Evolutionary conservation across 2,113 vertebrate species (phyloP).

Genomic region (Paramormyrops kingsleyae): DNA sequence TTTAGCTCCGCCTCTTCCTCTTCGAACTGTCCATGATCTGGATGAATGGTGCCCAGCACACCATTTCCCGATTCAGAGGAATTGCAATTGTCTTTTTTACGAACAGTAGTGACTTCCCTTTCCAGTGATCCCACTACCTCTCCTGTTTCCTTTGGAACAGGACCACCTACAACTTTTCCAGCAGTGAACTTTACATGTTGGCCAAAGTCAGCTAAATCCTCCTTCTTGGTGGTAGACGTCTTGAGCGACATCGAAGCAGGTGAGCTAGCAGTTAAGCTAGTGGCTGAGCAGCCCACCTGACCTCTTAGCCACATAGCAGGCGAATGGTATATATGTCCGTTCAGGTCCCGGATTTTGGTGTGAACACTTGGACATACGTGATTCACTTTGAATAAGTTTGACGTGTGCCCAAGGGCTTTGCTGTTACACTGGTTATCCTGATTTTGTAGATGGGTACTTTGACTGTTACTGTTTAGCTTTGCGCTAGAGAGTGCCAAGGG

Average conservation of each 20-base stretch:
- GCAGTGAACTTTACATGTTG: background rate
- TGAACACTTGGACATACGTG: constrained; percentile 33
- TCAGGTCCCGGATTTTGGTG: constrained; percentile 37
- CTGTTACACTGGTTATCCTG: background rate
- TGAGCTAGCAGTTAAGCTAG: background rate
- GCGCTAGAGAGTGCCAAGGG: rapidly evolving
- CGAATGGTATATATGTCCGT: constrained; percentile 27
- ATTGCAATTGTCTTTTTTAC: background rate
- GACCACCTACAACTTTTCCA: background rate
- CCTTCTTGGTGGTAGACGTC: background rate
- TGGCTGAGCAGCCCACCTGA: background rate
- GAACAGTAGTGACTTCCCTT: background rate
- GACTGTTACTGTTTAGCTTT: background rate
- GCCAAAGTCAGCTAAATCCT: background rate
- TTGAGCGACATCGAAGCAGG: background rate
- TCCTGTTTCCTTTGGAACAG: background rate
- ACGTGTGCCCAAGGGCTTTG: background rate
- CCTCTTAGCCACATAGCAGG: background rate
- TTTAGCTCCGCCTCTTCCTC: constrained; percentile 67
- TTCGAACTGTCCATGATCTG: constrained; percentile 58
- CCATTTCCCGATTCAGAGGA: background rate
- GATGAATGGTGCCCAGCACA: constrained; percentile 43
- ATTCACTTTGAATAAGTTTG: background rate
- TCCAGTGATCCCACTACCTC: background rate
- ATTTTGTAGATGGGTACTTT: background rate